Evolutionary conservation across 2,888 invertebrate genomes (phyloP).

Genomic region (Drosophila mimica): DNA sequence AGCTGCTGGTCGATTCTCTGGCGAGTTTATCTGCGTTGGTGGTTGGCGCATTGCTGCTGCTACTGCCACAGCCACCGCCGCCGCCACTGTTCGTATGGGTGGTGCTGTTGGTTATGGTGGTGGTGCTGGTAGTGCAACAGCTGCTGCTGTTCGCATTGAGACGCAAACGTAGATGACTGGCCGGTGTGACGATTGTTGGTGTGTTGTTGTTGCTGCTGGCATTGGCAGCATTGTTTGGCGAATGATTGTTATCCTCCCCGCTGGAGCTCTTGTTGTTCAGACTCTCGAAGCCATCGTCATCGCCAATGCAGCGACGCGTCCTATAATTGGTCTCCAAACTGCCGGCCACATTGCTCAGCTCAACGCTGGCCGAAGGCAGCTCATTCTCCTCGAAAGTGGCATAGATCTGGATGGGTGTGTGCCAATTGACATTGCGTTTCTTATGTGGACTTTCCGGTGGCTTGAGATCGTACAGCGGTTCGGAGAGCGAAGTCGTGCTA

Average conservation of each 20-base stretch:
- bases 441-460: conserved; percentile 66
- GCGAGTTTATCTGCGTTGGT: conserved; percentile 27
- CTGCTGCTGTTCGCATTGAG: conserved; percentile 56
- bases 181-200: conserved; percentile 28
- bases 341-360: conserved; percentile 3
- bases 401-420: conserved; percentile 83
- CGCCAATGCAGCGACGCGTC: conserved; percentile 82
- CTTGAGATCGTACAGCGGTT: conserved; percentile 58
- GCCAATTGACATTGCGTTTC: conserved; percentile 85
- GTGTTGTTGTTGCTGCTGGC: conserved; percentile 15
- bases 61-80: neutral
- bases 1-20: conserved; percentile 74
- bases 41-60: conserved; percentile 15
- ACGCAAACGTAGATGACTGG: conserved; percentile 77
- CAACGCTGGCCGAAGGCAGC: conserved; percentile 70
- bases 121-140: neutral
- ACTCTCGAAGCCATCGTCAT: conserved; percentile 95
- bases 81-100: conserved; percentile 2
- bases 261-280: conserved; percentile 93
- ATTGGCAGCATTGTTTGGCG: conserved; percentile 49
- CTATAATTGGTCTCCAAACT: conserved; percentile 39
- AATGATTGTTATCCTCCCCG: conserved; percentile 85
- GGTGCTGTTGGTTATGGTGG: neutral
- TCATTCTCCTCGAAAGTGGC: conserved; percentile 78
- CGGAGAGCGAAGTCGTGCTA: conserved; percentile 34